A percentile compares a stretch with the other conserved stretches of the same genome.
Evolutionary conservation across 2,888 invertebrate species (phyloP).

Genomic region (Phaonia tiefii): DNA sequence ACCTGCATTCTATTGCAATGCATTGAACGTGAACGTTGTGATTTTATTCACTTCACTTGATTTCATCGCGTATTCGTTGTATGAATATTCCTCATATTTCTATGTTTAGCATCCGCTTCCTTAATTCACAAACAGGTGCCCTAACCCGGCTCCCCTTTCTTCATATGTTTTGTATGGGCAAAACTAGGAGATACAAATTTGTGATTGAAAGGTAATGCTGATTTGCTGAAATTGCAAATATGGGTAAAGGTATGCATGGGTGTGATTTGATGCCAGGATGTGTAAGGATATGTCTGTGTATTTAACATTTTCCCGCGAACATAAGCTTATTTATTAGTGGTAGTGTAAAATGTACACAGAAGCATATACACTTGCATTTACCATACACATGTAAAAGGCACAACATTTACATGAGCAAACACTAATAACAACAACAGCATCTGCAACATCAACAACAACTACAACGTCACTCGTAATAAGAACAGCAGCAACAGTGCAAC

Average conservation of each 20-base stretch:
- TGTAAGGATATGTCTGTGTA: conserved; percentile 4
- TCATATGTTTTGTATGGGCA: too few species aligned
- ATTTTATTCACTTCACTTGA: conserved; percentile 19
- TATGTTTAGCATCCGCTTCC: too few species aligned
- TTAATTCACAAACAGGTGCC: too few species aligned
- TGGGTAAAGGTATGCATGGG: background rate
- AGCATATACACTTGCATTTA: background rate
- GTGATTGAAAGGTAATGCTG: conserved; percentile 7
- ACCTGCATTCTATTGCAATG: too few species aligned
- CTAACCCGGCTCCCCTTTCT: too few species aligned
- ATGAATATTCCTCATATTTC: too few species aligned
- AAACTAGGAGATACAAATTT: too few species aligned
- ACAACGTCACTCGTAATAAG: too few species aligned
- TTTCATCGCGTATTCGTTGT: background rate
- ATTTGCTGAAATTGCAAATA: conserved; percentile 16
- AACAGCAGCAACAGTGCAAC: background rate
- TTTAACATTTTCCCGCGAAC: conserved; percentile 24
- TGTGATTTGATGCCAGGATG: background rate
- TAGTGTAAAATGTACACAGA: background rate
- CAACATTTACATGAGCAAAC: conserved; percentile 1
- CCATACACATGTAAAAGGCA: background rate
- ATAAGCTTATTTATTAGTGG: conserved; percentile 35
- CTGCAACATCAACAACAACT: conserved; percentile 7
- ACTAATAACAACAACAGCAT: background rate
- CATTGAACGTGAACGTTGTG: background rate